phyloP scores from a whole-genome alignment of 2,888 invertebrate genomes.

The Ichneumoninae sp. region DNA sequence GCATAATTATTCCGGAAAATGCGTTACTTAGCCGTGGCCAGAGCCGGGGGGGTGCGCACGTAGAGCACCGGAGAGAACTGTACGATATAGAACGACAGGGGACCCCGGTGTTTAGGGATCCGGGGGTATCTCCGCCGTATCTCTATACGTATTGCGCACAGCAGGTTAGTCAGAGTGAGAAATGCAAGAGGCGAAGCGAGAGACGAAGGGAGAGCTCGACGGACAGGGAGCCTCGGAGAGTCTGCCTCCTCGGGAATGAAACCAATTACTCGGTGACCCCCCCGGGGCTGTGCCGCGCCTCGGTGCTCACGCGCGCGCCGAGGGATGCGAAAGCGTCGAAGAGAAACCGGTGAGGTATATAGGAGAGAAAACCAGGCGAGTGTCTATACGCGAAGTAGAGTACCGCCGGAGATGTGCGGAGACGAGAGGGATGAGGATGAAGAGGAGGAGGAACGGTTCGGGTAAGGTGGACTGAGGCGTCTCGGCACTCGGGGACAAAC shows the following conservation, averaged over 20 bases:
- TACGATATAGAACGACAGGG: constrained; percentile 35
- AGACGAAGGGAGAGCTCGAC: constrained; percentile 37
- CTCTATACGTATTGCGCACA: constrained; percentile 40
- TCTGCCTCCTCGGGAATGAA: constrained; percentile 83
- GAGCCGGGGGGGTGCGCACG: constrained; percentile 69
- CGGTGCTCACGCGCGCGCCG: constrained; percentile 62
- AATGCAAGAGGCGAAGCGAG: constrained; percentile 42
- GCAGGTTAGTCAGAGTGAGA: constrained; percentile 46
- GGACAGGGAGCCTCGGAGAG: constrained; percentile 68
- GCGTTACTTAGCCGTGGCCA: constrained; percentile 77
- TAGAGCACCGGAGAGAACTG: constrained; percentile 29
- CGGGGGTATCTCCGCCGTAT: constrained; percentile 54
- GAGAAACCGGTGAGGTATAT: constrained; percentile 62
- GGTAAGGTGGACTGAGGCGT: constrained; percentile 56
- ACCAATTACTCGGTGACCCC: constrained; percentile 83
- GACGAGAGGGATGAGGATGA: not conserved
- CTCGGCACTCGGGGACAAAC: constrained; percentile 68
- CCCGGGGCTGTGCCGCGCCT: constrained; percentile 74
- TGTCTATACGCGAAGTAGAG: constrained; percentile 56
- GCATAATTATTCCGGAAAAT: constrained; percentile 82
- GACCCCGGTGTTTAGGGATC: constrained; percentile 66
- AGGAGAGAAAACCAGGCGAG: constrained; percentile 59
- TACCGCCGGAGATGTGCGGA: constrained; percentile 2
- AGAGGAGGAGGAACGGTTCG: constrained; percentile 19
- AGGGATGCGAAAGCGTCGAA: constrained; percentile 65